A percentile compares a stretch with the other conserved stretches of the same genome.
These are phyloP conservation scores for Pemphigus obesinymphae DNA, from an alignment of 1,140 invertebrate species.

Conservation along the genomic window DNA sequence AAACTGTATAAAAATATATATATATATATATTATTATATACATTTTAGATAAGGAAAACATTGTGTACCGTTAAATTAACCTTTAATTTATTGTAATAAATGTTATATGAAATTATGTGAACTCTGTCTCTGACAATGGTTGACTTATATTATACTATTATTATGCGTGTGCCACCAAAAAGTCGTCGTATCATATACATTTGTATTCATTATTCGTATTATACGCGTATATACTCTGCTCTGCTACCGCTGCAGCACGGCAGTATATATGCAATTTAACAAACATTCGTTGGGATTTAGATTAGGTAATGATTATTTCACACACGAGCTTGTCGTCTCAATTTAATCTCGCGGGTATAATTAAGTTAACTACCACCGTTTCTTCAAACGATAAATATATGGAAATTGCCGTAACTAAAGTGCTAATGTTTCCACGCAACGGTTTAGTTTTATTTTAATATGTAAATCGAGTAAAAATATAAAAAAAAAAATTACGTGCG, in stretches of 20 bases:
- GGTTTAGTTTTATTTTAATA: constrained; percentile 21
- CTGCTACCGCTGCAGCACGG: background rate
- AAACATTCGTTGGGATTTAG: constrained; percentile 22
- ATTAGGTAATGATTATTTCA: constrained; percentile 28
- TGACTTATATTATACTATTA: too few species aligned
- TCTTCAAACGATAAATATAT: constrained; percentile 17
- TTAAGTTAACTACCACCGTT: constrained; percentile 9
- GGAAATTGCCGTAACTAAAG: constrained; percentile 9
- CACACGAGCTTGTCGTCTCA: constrained; percentile 26
- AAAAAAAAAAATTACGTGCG: too few species aligned
- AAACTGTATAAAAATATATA: constrained; percentile 31
- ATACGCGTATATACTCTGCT: too few species aligned
- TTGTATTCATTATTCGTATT: constrained; percentile 17
- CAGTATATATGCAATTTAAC: constrained; percentile 22
- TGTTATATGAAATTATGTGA: constrained; percentile 27
- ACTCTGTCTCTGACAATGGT: background rate
- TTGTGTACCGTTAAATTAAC: constrained; percentile 40
- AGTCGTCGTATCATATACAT: background rate
- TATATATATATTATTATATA: too few species aligned
- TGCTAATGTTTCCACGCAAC: background rate
- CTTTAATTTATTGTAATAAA: constrained; percentile 39
- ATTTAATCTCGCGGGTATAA: constrained; percentile 22
- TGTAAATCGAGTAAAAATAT: constrained; percentile 18
- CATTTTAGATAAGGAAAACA: constrained; percentile 28
- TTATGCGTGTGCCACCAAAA: background rate